Base-by-base conservation (phyloP, 2,888 invertebrate genomes). In the Idaea aversata region DNA sequence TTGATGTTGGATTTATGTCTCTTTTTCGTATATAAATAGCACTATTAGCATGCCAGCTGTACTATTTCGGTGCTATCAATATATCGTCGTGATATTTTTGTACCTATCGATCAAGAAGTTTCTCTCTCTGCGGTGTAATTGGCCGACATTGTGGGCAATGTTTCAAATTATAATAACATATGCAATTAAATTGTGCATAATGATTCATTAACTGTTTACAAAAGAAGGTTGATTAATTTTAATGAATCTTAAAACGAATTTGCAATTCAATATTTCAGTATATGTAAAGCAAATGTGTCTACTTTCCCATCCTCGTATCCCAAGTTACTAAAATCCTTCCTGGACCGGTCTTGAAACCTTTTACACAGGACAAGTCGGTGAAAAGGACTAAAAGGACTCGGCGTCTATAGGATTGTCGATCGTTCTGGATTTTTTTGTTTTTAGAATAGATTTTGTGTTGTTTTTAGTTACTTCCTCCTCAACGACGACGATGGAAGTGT, bases 291-390 rank as follows among this genome's bases (percentile, higher is more conserved):
- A 73, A 83, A 82, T 83, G 84, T 85, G 86, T 84, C 84, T 84
- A 82, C 77, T 66, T 70, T 72, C 71, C 70, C 74, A 66, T 73
- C 72, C 72, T 71, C 72, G 3, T 67, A 72, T 78, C 77, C 80
- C 76, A 79, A 81, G 79, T 84, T 75, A 82, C 83, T 85, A 83
- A 47, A 85, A 78, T 71, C 76, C 73, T 70, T 74, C 77, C 74
- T 73, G 67, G 75, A 71, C 88, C 88, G 90, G 71, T 81, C 91
- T 92, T 93, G 91, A 91, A 89, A 78, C 90, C 89, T 85, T 74
- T 63, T 84, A 87, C 86, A 79, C 72, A 86, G 88, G 89, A 87
- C 90, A 91, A 92, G 91, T 84, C 89, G 90, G 89, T 84, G 81
- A 75, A 76, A 80, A 77, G 74, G 67, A 65, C 67, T 25, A 10